Percentiles rank a stretch among this genome's conserved stretches.
Conservation (phyloP, 2,797 vertebrate genomes). For the Arctocebus calabarensis region DNA sequence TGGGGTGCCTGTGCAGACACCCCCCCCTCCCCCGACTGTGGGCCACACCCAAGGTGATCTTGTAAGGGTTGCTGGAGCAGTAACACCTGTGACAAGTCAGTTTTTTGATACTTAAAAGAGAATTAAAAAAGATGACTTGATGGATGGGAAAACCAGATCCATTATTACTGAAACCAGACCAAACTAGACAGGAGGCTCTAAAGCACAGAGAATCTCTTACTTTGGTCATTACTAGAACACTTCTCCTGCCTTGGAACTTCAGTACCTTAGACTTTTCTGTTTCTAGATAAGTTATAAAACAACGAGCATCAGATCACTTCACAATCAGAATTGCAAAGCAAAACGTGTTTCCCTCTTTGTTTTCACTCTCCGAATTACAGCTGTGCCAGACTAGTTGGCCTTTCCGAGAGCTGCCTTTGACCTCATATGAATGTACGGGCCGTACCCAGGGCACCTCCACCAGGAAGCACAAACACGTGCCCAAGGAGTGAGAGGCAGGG, state of each 20-base stretch:
- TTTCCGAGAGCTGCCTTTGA: background rate
- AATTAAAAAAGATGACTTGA: rapidly evolving
- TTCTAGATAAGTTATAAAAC: background rate
- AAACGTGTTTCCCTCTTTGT: background rate
- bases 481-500: too few species aligned
- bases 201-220: background rate
- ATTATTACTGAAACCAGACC: background rate
- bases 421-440: rapidly evolving
- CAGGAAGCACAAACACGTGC: too few species aligned
- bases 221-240: background rate
- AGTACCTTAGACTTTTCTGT: background rate
- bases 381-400: too few species aligned
- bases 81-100: background rate
- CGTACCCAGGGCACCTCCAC: rapidly evolving
- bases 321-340: background rate
- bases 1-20: background rate
- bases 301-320: background rate
- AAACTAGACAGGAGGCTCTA: background rate
- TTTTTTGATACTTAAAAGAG: background rate
- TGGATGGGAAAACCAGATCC: background rate
- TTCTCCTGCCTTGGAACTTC: background rate
- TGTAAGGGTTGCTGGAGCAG: background rate
- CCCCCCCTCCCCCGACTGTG: background rate
- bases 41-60: background rate
- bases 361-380: background rate